Percentiles rank a stretch among this genome's conserved stretches.
Conservation (phyloP, 1,140 invertebrate species). For the Plodia interpunctella region DNA sequence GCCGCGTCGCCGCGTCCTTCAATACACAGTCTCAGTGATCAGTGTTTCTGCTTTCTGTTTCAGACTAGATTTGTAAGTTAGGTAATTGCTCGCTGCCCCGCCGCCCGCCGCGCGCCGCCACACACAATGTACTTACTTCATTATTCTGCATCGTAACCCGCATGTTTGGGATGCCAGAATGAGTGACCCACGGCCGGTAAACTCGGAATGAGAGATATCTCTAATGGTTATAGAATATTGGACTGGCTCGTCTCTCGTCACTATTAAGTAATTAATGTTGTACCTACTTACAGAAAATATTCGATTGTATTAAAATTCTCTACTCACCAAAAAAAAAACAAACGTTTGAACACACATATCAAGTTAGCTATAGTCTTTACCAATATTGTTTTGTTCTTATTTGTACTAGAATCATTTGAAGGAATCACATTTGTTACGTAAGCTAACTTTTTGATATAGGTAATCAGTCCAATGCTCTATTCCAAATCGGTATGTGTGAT, state of each 20-base stretch:
- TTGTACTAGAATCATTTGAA: too few relatives aligned
- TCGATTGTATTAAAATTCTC: too few relatives aligned
- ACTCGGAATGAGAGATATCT: neutral
- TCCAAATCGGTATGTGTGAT: neutral
- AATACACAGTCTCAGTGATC: constrained; percentile 43
- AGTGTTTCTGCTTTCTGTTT: constrained; percentile 69
- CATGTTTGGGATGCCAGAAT: constrained; percentile 21
- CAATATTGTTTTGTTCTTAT: too few relatives aligned
- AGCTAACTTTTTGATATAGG: too few relatives aligned
- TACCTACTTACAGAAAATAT: too few relatives aligned
- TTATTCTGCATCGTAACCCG: constrained; percentile 41
- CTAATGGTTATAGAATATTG: neutral
- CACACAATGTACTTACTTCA: constrained; percentile 58
- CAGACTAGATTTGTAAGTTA: constrained; percentile 70
- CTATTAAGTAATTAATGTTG: too few relatives aligned
- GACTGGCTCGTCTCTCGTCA: neutral
- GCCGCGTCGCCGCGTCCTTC: constrained; percentile 17
- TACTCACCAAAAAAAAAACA: too few relatives aligned
- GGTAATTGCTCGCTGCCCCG: constrained; percentile 35
- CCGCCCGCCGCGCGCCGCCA: constrained; percentile 31
- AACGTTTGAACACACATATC: too few relatives aligned
- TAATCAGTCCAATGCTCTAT: neutral
- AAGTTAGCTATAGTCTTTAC: too few relatives aligned
- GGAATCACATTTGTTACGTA: too few relatives aligned
- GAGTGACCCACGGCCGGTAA: constrained; percentile 17